A percentile compares a stretch with the other conserved stretches of the same genome.
These are phyloP conservation scores for Teleogryllus oceanicus DNA, from an alignment of 2,888 invertebrate species.

Conservation along the genomic window DNA sequence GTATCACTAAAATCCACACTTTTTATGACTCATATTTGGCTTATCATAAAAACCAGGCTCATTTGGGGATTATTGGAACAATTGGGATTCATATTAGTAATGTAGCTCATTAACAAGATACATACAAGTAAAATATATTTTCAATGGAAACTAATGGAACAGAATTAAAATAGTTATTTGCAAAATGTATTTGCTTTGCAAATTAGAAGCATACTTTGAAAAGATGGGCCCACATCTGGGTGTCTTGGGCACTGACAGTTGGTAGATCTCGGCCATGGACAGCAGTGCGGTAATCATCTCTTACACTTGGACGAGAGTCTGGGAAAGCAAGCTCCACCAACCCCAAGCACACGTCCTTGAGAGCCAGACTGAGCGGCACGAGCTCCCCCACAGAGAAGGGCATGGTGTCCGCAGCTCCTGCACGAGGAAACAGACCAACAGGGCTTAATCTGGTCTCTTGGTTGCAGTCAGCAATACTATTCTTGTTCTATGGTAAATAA, in stretches of 20 bases:
- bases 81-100: no score
- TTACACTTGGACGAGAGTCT: conserved; percentile 62
- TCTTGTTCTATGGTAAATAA: no score
- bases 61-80: no score
- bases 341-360: conserved; percentile 79
- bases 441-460: no score
- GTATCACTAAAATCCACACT: no score
- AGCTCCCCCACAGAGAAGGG: conserved; percentile 74
- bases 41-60: no score
- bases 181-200: background rate
- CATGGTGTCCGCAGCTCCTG: conserved; percentile 47
- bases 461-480: no score
- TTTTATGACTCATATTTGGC: no score
- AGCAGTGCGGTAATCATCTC: conserved; percentile 60
- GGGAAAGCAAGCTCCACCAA: conserved; percentile 84
- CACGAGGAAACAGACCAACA: background rate
- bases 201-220: conserved; percentile 58
- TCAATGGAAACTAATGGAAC: background rate
- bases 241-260: conserved; percentile 48
- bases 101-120: no score
- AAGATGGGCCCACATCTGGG: conserved; percentile 73
- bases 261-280: conserved; percentile 41
- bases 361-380: conserved; percentile 64
- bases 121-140: background rate
- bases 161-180: background rate